phyloP scores from a whole-genome alignment of 35 echinoderm and acorn worm species.

The Acanthaster planci region DNA sequence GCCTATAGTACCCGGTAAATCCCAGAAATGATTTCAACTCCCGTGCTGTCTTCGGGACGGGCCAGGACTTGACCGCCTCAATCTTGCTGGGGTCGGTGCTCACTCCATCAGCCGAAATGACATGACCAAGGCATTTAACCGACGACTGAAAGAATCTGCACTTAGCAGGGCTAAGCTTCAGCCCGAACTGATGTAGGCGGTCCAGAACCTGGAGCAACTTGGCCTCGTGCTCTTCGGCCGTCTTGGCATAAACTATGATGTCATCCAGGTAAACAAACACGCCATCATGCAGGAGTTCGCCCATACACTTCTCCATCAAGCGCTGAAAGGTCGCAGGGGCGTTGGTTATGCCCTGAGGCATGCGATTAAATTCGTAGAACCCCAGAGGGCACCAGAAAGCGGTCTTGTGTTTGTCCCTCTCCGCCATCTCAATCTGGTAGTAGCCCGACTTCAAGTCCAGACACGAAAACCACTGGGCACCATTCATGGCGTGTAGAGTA shows the following conservation, averaged over 20 bases:
- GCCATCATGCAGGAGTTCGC: slow-evolving; percentile 15
- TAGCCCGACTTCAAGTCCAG: slow-evolving; percentile 43
- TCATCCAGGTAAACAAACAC: slow-evolving; percentile 1
- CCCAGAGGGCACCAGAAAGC: slow-evolving; percentile 75
- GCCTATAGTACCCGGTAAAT: slow-evolving; percentile 40
- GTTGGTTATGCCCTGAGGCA: slow-evolving; percentile 60
- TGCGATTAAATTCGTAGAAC: slow-evolving; percentile 70
- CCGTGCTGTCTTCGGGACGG: slow-evolving; percentile 39
- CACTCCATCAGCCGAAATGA: slow-evolving; percentile 56
- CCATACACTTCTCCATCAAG: slow-evolving; percentile 61
- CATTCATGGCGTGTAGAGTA: slow-evolving; percentile 24
- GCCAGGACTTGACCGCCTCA: slow-evolving; percentile 54
- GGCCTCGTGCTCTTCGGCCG: background rate
- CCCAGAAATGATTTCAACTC: slow-evolving; percentile 71
- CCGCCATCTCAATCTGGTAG: slow-evolving; percentile 61
- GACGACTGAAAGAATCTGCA: slow-evolving; percentile 33
- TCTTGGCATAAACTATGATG: background rate
- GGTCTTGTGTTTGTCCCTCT: slow-evolving; percentile 66
- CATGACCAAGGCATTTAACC: slow-evolving; percentile 55
- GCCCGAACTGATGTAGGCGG: slow-evolving; percentile 16
- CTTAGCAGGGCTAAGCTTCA: slow-evolving; percentile 44
- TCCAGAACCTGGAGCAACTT: background rate
- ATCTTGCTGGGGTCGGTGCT: slow-evolving; percentile 64
- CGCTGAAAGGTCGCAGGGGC: slow-evolving; percentile 16
- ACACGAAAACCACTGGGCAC: slow-evolving; percentile 25